phyloP scores from a whole-genome alignment of 2,113 vertebrate genomes.

The Thryonomys swinderianus region DNA sequence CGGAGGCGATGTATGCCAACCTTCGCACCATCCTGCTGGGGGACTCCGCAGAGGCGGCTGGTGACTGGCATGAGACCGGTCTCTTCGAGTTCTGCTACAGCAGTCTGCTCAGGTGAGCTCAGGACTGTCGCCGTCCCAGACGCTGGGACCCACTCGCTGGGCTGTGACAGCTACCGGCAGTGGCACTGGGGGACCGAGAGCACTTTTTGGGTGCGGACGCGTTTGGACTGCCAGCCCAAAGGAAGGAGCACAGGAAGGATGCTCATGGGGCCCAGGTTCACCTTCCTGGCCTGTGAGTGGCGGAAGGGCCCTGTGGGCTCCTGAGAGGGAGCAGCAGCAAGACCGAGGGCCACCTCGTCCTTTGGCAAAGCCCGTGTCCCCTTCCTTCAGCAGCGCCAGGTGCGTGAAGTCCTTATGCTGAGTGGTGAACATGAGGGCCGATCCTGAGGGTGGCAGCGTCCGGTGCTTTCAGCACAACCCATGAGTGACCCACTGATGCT shows the following conservation, averaged over 20 bases:
- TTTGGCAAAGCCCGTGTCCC: rapidly evolving
- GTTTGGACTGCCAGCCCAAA: neutral
- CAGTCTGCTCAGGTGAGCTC: slow-evolving; percentile 89
- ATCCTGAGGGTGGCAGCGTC: rapidly evolving
- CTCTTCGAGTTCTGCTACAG: slow-evolving; percentile 90
- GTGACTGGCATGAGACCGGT: slow-evolving; percentile 88
- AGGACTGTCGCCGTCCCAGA: rapidly evolving
- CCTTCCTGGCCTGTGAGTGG: rapidly evolving
- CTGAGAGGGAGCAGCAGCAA: rapidly evolving
- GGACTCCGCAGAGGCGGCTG: slow-evolving; percentile 70
- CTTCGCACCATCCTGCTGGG: slow-evolving; percentile 85
- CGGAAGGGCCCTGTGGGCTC: neutral
- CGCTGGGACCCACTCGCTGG: too few species aligned
- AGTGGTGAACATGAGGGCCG: neutral
- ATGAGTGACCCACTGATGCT: neutral
- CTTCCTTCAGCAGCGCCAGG: neutral
- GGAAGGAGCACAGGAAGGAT: neutral
- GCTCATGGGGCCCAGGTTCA: rapidly evolving
- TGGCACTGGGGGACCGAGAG: neutral
- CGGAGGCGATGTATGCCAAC: slow-evolving; percentile 84
- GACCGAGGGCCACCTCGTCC: neutral
- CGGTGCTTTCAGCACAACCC: neutral
- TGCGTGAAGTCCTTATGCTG: too few species aligned
- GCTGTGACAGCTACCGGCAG: rapidly evolving
- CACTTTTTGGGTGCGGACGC: neutral